Conservation (phyloP, 2,888 invertebrate species). For the Synanthedon vespiformis region DNA sequence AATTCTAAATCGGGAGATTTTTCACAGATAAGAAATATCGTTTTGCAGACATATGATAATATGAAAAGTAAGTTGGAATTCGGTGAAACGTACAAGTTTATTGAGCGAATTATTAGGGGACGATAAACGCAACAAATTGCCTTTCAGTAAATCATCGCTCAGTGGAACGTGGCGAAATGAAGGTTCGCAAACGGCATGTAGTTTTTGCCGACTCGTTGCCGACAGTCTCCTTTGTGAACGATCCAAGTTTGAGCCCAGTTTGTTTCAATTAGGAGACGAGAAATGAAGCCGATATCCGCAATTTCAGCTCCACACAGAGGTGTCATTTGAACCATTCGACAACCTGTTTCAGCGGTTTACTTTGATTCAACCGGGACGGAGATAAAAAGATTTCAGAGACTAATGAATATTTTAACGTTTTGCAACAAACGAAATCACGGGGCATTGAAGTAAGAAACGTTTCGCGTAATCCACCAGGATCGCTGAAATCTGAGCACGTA, state of each 20-base stretch:
- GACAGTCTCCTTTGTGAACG: constrained; percentile 16
- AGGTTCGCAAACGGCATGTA: constrained; percentile 18
- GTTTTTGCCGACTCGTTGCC: constrained; percentile 18
- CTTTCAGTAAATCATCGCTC: constrained; percentile 36
- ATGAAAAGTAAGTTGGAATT: not conserved
- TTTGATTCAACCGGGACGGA: not conserved
- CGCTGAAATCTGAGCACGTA: constrained; percentile 17
- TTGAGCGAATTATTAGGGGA: constrained; percentile 36
- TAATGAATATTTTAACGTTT: not conserved
- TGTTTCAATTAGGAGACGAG: constrained; percentile 39
- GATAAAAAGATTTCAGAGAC: not conserved
- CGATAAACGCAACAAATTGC: constrained; percentile 28
- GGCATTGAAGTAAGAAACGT: constrained; percentile 11
- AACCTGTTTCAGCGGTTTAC: not conserved
- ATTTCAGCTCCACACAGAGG: constrained; percentile 4
- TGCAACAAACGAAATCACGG: constrained; percentile 4
- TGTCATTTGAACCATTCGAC: not conserved
- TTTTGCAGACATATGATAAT: not conserved
- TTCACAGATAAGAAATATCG: not conserved
- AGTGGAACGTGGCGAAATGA: constrained; percentile 24
- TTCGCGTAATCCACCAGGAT: constrained; percentile 9
- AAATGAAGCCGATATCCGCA: constrained; percentile 28
- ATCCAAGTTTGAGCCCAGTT: constrained; percentile 22
- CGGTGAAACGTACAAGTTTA: constrained; percentile 12
- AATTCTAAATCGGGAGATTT: not conserved